Base-by-base conservation (phyloP, 2,113 vertebrate species). In the Tinamus guttatus region DNA sequence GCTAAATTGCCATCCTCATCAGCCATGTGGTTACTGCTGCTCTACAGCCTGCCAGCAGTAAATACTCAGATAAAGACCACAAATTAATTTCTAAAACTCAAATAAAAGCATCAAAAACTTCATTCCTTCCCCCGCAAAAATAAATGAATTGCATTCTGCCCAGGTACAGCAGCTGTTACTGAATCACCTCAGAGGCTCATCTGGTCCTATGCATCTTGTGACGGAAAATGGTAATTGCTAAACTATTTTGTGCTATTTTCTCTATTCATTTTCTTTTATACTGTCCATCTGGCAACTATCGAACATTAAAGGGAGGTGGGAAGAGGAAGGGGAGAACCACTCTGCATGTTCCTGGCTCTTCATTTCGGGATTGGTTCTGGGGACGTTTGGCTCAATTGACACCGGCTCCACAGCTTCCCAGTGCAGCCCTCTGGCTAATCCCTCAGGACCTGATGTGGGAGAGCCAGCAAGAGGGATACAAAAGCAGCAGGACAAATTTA, bases 361-460 rank as follows among this genome's bases (percentile, higher is more conserved):
- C n/a, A 58, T 56, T 81, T 64, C 0, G 0, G 58, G 38, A 40
- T 56, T 34, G 68, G 36, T 52, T n/a, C 1, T 1, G 0, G 4
- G 20, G 9, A 71, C 1, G 0, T 0, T 0, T 14, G 8, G 28
- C 58, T 28, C 77, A 2, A 1, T 24, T 2, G 1, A 59, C 30
- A 27, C 0, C 0, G 47, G 32, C n/a, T 58, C 38, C 7, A 1
- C 1, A 2, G 19, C 70, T n/a, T 75, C 21, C 45, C 49, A 78
- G 38, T 32, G 18, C 41, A 40, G 54, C 47, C 68, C 47, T 68
- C 52, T 32, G n/a, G 56, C 49, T 5, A 0, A 41, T 34, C 36
- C 58, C 2, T 58, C 11, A 17, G 30, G 30, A 58, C 54, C 7
- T 9, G 9, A 58, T 30, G 16, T 0, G 7, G 20, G 13, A 71